A percentile compares a stretch with the other conserved stretches of the same genome.
phyloP scores from a whole-genome alignment of 2,113 vertebrate species.

The Nothocercus nigrocapillus region DNA sequence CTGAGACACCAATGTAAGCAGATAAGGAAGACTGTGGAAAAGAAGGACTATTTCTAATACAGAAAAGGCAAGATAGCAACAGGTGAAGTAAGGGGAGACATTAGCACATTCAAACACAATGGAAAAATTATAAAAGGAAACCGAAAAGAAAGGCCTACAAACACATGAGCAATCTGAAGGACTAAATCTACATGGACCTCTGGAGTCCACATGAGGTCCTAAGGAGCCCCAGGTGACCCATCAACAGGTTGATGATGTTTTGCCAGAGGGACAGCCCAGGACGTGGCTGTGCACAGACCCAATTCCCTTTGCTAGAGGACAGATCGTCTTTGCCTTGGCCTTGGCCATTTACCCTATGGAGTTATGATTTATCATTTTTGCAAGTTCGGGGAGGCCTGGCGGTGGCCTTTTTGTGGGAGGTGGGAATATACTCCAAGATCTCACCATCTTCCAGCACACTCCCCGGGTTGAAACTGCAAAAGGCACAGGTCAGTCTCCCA shows the following conservation, averaged over 20 bases:
- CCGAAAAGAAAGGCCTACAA: neutral
- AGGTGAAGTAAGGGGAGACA: neutral
- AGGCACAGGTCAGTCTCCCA: neutral
- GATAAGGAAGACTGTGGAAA: neutral
- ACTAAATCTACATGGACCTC: neutral
- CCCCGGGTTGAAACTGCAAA: neutral
- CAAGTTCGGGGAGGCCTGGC: neutral
- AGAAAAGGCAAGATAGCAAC: neutral
- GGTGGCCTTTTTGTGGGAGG: neutral
- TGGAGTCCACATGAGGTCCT: neutral
- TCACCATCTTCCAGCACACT: neutral
- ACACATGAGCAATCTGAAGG: neutral
- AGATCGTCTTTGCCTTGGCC: neutral
- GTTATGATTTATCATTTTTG: neutral
- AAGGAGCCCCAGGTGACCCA: neutral
- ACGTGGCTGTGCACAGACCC: rapidly evolving
- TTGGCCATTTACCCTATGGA: neutral
- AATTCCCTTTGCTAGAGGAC: neutral
- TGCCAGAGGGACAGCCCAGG: neutral
- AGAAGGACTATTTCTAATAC: neutral
- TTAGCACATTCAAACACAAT: neutral
- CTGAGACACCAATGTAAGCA: neutral
- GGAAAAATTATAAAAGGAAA: neutral
- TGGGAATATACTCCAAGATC: neutral
- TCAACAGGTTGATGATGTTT: neutral